A percentile compares a stretch with the other conserved stretches of the same genome.
These are phyloP conservation scores for Propithecus deckenii DNA, from an alignment of 2,797 vertebrate species.

Conservation along the genomic window DNA sequence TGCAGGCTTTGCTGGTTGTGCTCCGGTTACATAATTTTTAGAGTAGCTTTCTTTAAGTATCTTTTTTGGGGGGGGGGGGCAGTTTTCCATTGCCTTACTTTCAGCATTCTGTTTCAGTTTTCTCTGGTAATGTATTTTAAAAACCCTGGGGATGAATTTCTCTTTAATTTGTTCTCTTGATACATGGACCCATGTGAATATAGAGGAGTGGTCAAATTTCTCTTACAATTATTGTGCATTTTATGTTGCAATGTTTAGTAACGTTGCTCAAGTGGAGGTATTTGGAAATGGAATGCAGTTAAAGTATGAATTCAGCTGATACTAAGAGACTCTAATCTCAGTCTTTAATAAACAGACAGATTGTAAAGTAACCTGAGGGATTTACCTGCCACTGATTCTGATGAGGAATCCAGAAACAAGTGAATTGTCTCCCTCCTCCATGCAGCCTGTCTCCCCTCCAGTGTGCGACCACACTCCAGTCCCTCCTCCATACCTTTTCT, in stretches of 20 bases:
- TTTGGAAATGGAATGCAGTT: constrained; percentile 35
- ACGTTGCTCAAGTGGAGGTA: constrained; percentile 36
- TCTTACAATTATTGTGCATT: constrained; percentile 34
- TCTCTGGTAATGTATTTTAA: constrained; percentile 49
- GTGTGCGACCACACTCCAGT: rapidly evolving
- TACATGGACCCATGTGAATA: neutral
- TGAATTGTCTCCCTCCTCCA: neutral
- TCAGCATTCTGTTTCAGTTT: constrained; percentile 15
- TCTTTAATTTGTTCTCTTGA: constrained; percentile 49
- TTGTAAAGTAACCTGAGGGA: neutral
- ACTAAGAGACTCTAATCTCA: neutral
- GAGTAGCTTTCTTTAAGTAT: neutral
- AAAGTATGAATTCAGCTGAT: neutral
- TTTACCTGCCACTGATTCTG: neutral
- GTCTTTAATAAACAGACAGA: constrained; percentile 18
- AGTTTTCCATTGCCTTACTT: neutral
- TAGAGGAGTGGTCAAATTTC: neutral
- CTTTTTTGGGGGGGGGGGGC: no score
- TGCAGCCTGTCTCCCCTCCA: neutral
- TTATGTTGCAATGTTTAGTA: constrained; percentile 41
- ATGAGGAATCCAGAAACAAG: neutral
- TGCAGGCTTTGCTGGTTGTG: neutral
- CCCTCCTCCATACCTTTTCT: neutral
- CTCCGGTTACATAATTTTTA: neutral
- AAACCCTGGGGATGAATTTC: constrained; percentile 8